These are phyloP conservation scores for Lutjanus erythropterus DNA, from an alignment of 2,113 vertebrate species.

Conservation along the genomic window DNA sequence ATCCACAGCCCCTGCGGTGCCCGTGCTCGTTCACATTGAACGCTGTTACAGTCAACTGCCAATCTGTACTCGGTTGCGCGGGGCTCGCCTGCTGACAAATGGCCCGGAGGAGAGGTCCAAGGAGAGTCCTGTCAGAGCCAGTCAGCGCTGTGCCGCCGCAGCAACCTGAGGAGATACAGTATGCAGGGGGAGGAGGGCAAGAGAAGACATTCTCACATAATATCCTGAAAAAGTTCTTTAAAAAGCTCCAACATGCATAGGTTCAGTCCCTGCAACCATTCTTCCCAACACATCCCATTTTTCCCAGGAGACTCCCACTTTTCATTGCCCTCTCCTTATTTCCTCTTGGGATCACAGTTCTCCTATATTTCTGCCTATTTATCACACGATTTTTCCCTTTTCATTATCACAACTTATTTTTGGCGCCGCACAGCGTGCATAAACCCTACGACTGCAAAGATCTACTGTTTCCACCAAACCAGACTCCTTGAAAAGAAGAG, in stretches of 20 bases:
- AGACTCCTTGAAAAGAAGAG: no score
- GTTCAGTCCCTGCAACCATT: background rate
- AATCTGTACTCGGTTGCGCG: slow-evolving; percentile 58
- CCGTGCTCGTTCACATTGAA: slow-evolving; percentile 61
- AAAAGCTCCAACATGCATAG: background rate
- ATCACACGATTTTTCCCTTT: no score
- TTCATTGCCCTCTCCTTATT: no score
- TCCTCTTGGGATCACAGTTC: no score
- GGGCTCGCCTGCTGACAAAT: slow-evolving; percentile 71
- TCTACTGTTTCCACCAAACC: no score
- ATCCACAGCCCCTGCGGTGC: slow-evolving; percentile 58
- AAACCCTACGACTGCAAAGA: no score
- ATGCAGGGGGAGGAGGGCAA: background rate
- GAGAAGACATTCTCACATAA: background rate
- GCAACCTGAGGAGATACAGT: slow-evolving; percentile 35
- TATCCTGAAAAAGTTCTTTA: background rate
- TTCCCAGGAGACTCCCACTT: no score
- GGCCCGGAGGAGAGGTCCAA: slow-evolving; percentile 68
- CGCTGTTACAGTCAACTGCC: slow-evolving; percentile 66
- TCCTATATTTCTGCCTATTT: no score
- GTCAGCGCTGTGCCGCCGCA: slow-evolving; percentile 57
- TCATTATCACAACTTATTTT: no score
- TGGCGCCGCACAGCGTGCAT: no score
- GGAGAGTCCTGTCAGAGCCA: slow-evolving; percentile 72
- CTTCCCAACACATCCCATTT: no score